Base-by-base conservation (phyloP, 2,888 invertebrate species). In the Monoplex corrugatus region DNA sequence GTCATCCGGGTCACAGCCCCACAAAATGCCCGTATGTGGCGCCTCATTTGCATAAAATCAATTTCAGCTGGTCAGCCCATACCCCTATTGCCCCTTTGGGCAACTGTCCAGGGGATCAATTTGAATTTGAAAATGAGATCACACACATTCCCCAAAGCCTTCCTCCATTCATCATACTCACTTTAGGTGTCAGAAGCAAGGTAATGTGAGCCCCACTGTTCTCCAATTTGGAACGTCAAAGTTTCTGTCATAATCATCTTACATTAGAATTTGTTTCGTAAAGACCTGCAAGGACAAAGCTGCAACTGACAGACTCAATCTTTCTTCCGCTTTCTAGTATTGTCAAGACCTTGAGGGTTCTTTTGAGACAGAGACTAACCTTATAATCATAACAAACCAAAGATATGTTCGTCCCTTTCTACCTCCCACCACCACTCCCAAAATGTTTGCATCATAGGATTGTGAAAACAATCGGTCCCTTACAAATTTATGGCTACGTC, bases 171-270 rank as follows among this genome's bases (percentile, higher is more conserved):
- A 86, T 86, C 86, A 86, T 43, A 13, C 63, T 38, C 86, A 63
- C 86, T 86, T 86, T 63, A 40, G 43, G 38, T n/a, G 86, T 68
- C 86, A 68, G 68, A 68, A 16, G 6, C 63, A 86, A 68, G 68
- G 86, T 86, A 86, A 86, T 43, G n/a, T 40, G 86, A 86, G 16
- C 84, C 84, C 50, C 45, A 6, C 45, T 38, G 84, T 84, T 57
- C 84, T 84, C 84, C 84, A 84, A 84, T 45, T 84, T 84, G 45
- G 50, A 57, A 84, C 86, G 43, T 86, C 35, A 40, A 86, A 86
- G 38, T 86, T 86, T 86, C 68, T 38, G n/a, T 86, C 86, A 86
- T 86, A 84, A 84, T 84, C 84, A 57, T n/a, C 84, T 84, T 45
- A 38, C 13, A 57, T 84, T 84, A 84, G 45, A 50, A 84, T 50